These are phyloP conservation scores for Molothrus aeneus DNA, from an alignment of 2,797 vertebrate genomes.

Conservation along the genomic window DNA sequence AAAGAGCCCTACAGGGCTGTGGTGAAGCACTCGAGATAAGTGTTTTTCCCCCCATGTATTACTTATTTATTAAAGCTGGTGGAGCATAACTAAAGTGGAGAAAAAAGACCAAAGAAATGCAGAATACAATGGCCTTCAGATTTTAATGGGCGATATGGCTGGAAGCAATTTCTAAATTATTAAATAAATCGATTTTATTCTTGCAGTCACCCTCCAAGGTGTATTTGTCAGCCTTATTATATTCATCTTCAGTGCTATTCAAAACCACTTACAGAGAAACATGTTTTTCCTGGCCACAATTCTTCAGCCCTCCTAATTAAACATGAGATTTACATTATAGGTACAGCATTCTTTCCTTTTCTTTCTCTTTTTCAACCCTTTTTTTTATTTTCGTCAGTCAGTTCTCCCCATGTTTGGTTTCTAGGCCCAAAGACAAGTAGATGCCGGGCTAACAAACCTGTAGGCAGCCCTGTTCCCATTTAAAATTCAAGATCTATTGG, in stretches of 20 bases:
- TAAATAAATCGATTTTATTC: slow-evolving; percentile 82
- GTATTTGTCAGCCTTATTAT: slow-evolving; percentile 78
- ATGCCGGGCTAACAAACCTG: background rate
- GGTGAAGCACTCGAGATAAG: slow-evolving; percentile 76
- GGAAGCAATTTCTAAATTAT: slow-evolving; percentile 85
- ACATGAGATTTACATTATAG: slow-evolving; percentile 49
- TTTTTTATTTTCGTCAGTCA: background rate
- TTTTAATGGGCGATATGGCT: slow-evolving; percentile 83
- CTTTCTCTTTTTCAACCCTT: background rate
- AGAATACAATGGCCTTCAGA: slow-evolving; percentile 81
- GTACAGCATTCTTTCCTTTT: slow-evolving; percentile 17
- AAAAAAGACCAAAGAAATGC: slow-evolving; percentile 75
- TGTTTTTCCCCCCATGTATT: slow-evolving; percentile 70
- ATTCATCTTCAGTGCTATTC: slow-evolving; percentile 69
- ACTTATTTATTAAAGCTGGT: slow-evolving; percentile 85
- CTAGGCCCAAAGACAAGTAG: background rate
- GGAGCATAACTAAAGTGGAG: slow-evolving; percentile 81
- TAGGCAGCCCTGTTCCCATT: slow-evolving; percentile 14
- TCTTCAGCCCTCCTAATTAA: slow-evolving; percentile 73
- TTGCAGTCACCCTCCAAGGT: slow-evolving; percentile 75
- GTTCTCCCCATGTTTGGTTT: background rate
- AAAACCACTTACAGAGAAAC: slow-evolving; percentile 73
- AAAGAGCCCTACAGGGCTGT: slow-evolving; percentile 68
- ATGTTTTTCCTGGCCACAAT: slow-evolving; percentile 59
- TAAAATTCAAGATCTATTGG: slow-evolving; percentile 45